Base-by-base conservation (phyloP, 2,888 invertebrate species). In the Ypsolopha sequella region DNA sequence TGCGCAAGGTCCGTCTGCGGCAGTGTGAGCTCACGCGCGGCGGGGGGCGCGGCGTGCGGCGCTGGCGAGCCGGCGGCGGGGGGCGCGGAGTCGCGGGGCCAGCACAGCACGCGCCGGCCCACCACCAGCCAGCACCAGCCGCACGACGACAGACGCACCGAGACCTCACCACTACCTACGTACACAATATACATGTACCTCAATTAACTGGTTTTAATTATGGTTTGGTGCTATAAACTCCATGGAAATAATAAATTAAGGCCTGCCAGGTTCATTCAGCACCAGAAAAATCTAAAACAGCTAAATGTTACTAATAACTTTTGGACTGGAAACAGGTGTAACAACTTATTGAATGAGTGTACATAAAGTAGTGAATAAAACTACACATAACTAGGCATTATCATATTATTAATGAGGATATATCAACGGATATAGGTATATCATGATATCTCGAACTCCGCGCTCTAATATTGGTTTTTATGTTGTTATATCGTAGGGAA, bases 1-100 rank as follows among this genome's bases (percentile, higher is more conserved):
- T 98, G 97, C 0, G 95, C 95, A 11, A 97, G 88, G 75, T 97
- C 97, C 61, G 97, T 97, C 58, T 96, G 95, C 0, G 97, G 97
- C 41, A 98, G 75, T 0, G 93, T 92, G 10, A 98, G 82, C 70
- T 98, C 97, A 39, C 95, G 89, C 60, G 96, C 96, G 45, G 93
- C 92, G 1, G 88, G 60, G 7, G 62, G 66, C 36, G 61, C 67
- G 1, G 62, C 67, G 0, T 62, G 59, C 1, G 65, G 89, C 51
- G 65, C 58, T 0, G 61, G 58, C 0, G 67, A 58, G 0, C 64
- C 54, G 4, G 1, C 8, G 4, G 88, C 34, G 3, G 46, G 38
- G 9, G 58, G 48, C 1, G 51, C 52, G 7, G 61, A 88, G 53
- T 90, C 89, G 56, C 91, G 91, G 51, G 93, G 93, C 98, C 98